A percentile compares a stretch with the other conserved stretches of the same genome.
Evolutionary conservation across 1,140 invertebrate species (phyloP).

Genomic region (Panulirus ornatus): DNA sequence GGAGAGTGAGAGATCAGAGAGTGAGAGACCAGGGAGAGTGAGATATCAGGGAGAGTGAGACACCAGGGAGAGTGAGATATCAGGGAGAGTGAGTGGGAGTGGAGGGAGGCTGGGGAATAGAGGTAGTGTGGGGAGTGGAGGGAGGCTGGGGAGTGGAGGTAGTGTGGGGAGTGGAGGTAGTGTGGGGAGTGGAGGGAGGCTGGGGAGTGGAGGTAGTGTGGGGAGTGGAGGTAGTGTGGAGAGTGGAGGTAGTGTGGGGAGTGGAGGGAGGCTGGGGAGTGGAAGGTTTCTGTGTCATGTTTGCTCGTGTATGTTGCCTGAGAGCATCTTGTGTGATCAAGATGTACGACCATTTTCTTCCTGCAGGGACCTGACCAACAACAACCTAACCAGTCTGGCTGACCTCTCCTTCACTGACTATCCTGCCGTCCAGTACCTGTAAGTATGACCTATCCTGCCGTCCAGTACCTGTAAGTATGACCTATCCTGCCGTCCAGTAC

Average conservation of each 20-base stretch:
- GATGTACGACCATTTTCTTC: background rate
- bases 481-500: too few species aligned
- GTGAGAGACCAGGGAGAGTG: background rate
- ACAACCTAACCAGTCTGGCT: background rate
- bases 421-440: background rate
- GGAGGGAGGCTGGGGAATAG: background rate
- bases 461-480: background rate
- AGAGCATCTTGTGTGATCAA: too few species aligned
- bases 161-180: too few species aligned
- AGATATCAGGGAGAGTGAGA: background rate
- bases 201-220: too few species aligned
- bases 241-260: too few species aligned
- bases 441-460: background rate
- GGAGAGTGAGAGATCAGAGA: background rate
- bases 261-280: background rate
- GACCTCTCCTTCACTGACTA: background rate
- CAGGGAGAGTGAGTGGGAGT: background rate
- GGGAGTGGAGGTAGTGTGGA: too few species aligned
- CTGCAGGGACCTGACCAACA: slow-evolving; percentile 1
- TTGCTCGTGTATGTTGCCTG: too few species aligned
- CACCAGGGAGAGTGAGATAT: background rate
- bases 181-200: too few species aligned
- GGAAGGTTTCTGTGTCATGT: too few species aligned
- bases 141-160: too few species aligned
- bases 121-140: background rate